These are phyloP conservation scores for Potamarius usumacintae DNA, from an alignment of 2,113 vertebrate species.

Conservation along the genomic window DNA sequence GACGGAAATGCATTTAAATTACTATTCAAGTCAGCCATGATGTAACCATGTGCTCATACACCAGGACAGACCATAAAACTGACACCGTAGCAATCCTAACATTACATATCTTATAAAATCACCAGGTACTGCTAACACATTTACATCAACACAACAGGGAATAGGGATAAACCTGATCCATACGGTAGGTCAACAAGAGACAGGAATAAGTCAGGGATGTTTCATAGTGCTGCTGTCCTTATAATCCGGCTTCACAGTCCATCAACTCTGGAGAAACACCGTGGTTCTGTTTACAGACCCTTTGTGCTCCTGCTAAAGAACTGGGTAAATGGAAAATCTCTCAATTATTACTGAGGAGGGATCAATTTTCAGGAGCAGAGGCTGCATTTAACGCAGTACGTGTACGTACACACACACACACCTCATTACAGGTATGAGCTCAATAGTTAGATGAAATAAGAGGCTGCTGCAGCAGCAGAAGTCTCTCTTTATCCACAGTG, in stretches of 20 bases:
- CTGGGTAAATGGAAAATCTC: slow-evolving; percentile 74
- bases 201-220: not conserved
- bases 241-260: not conserved
- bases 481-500: slow-evolving; percentile 5
- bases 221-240: not conserved
- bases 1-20: not conserved
- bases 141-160: not conserved
- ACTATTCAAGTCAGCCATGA: not conserved
- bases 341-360: slow-evolving; percentile 80
- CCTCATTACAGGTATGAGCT: not conserved
- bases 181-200: not conserved
- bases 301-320: slow-evolving; percentile 60
- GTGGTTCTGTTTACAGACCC: slow-evolving; percentile 57
- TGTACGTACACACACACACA: slow-evolving; percentile 31
- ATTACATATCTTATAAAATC: not conserved
- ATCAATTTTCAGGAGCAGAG: slow-evolving; percentile 67
- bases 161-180: not conserved
- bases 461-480: not conserved
- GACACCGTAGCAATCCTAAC: not conserved
- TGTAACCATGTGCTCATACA: not conserved
- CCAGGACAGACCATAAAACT: not conserved
- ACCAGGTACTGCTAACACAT: no score
- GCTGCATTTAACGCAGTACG: slow-evolving; percentile 55
- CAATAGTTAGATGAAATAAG: slow-evolving; percentile 39
- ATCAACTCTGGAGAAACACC: slow-evolving; percentile 16